Conservation (phyloP, 2,797 vertebrate genomes). For the Aphelocoma californica region DNA sequence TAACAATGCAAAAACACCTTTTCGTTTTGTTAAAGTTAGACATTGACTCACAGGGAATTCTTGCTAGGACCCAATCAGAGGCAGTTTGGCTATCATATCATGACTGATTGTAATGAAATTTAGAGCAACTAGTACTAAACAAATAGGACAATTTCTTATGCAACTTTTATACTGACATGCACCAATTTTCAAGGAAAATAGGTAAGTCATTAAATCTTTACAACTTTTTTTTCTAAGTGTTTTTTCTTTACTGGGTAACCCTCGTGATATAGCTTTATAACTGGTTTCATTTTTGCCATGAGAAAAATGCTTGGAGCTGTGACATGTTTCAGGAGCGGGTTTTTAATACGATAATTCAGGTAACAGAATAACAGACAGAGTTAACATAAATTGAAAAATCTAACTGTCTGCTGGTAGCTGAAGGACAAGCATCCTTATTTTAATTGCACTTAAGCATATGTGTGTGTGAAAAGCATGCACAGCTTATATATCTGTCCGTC, state of each 20-base stretch:
- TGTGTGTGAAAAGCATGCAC: neutral
- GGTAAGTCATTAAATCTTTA: neutral
- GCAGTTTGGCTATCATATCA: neutral
- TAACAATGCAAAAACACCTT: neutral
- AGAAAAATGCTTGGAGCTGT: neutral
- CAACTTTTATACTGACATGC: neutral
- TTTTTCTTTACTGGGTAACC: neutral
- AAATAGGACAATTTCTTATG: neutral
- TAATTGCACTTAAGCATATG: rapidly evolving
- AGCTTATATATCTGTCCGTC: neutral
- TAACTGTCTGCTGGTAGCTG: neutral
- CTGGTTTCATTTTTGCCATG: neutral
- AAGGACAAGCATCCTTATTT: neutral
- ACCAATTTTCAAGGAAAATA: neutral
- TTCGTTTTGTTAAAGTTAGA: neutral
- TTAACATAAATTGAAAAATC: neutral
- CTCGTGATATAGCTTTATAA: neutral
- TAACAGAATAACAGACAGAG: neutral
- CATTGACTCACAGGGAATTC: neutral
- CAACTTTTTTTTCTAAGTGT: neutral
- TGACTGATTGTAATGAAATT: neutral
- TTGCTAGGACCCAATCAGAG: neutral
- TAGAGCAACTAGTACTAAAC: neutral
- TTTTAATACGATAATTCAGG: neutral
- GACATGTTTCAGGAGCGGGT: neutral